Base-by-base conservation (phyloP, 1,140 invertebrate genomes). In the Danaus melanippus region DNA sequence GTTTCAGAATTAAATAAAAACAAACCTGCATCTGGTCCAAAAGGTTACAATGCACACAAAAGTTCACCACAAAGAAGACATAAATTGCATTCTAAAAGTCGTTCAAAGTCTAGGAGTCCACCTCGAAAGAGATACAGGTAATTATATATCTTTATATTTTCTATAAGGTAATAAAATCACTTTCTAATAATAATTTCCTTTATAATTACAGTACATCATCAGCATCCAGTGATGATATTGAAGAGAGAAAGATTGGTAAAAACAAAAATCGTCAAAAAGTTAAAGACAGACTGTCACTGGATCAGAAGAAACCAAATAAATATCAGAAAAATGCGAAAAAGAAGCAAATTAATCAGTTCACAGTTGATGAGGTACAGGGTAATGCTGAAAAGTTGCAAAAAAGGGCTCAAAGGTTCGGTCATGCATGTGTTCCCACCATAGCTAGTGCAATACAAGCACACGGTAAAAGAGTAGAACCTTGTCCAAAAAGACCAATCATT, bases 351-450 rank as follows among this genome's bases (percentile, higher is more conserved):
- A 90, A 91, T 21, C 91, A 93, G 67, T 92, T 92, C 84, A 88
- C 89, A 71, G 85, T 90, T 69, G 89, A 90, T 44, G 89, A 90
- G 55, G 88, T 91, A 63, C 90, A 92, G 70, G 92, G 90, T 69
- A 90, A 92, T 84, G 91, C 90, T 74, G 92, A 94, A 76, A 89
- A 93, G 73, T 87, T 96, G 57, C 92, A 94, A 69, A 93, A 95
- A 75, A 90, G 97, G 69, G 96, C 96, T 51, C 96, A 95, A 57
- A 89, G 97, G 70, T 98, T 98, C 77, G 85, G 75, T 56, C 79
- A 71, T 62, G n/a, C 51, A 57, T 59, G 58, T 68, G 65, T 86
- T 47, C 76, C 83, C 56, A 67, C 72, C 61, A 78, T 88, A 68
- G 80, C 84, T 42, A 86, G 81, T 62, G 81, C 84, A 46, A 55